Percentiles rank a stretch among this genome's conserved stretches.
These are phyloP conservation scores for Alauda arvensis DNA, from an alignment of 2,797 vertebrate species.

Conservation along the genomic window DNA sequence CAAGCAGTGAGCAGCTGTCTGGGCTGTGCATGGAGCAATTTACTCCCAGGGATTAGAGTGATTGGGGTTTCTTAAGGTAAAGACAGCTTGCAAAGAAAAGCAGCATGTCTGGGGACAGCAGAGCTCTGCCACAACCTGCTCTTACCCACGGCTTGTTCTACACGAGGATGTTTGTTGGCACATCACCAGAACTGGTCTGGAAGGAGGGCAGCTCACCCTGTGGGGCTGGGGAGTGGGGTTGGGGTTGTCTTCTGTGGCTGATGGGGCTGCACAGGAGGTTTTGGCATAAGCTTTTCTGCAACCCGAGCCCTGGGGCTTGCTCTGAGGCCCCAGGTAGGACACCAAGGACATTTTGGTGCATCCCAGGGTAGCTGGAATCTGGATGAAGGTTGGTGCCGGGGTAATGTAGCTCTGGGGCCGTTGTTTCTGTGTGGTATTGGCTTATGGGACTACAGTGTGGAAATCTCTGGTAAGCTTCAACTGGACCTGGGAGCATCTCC, in stretches of 20 bases:
- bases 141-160: not conserved
- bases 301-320: fast-evolving
- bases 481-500: not conserved
- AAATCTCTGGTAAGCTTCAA: not conserved
- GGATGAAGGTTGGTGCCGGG: not conserved
- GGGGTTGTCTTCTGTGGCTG: not conserved
- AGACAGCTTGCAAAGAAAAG: not conserved
- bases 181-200: fast-evolving
- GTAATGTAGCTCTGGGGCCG: not conserved
- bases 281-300: not conserved
- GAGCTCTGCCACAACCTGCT: not conserved
- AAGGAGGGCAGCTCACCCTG: not conserved
- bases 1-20: slow-evolving; percentile 21
- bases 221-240: not conserved
- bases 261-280: not conserved
- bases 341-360: not conserved
- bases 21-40: not conserved
- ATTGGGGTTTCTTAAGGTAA: slow-evolving; percentile 29
- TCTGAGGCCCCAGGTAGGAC: not conserved
- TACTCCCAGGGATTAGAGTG: not conserved
- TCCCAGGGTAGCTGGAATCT: not conserved
- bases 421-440: not conserved
- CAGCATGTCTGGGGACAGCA: not conserved
- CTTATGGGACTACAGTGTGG: not conserved
- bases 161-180: not conserved